Evolutionary conservation across 2,888 invertebrate species (phyloP), one percentile per base, ranked within the genome.

Genomic region (Acholoe squamosa): DNA sequence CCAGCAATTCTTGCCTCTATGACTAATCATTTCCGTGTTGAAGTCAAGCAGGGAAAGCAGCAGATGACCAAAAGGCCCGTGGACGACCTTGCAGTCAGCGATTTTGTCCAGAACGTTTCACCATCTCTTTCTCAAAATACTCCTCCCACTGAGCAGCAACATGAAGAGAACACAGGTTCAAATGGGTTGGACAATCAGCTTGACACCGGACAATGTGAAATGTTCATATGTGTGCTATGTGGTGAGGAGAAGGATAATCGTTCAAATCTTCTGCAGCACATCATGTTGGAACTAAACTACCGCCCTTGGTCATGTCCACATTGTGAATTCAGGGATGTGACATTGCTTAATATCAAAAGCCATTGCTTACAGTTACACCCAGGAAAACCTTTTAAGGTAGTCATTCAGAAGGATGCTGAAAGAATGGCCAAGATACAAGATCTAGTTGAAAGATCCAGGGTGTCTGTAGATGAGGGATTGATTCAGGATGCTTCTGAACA

Each of bases 221-320:
- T 43, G 31, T 89, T 76, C 61, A 54, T 71, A 12, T 92, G 92
- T 80, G 89, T 90, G 89, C 89, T 91, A 34, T 92, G 92, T 61
- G 67, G 61, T 10, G 89, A 90, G 43, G 56, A 56, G 54, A 89
- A 86, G 3, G n/a, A 71, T 51, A 89, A 84, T 31, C 84, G 89
- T 19, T 90, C 91, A 19, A 91, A 89, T 84, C 91, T 92, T 67
- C 84, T 84, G 67, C 91, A 91, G 52, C 92, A 92, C 61, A 84
- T 92, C 89, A 92, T 92, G 92, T 76, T 91, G 43, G 91, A 92
- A 56, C 84, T 92, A 43, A 89, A 90, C 56, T 92, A 92, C 89
- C 91, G 91, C 54, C 92, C 92, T 3, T 92, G 76, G 90, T 52
- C 76, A n/a, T 92, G 92, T 89, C 56, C 84, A 33, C 89, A 89